phyloP scores from a whole-genome alignment of 2,797 vertebrate genomes.

The Squalus acanthias region DNA sequence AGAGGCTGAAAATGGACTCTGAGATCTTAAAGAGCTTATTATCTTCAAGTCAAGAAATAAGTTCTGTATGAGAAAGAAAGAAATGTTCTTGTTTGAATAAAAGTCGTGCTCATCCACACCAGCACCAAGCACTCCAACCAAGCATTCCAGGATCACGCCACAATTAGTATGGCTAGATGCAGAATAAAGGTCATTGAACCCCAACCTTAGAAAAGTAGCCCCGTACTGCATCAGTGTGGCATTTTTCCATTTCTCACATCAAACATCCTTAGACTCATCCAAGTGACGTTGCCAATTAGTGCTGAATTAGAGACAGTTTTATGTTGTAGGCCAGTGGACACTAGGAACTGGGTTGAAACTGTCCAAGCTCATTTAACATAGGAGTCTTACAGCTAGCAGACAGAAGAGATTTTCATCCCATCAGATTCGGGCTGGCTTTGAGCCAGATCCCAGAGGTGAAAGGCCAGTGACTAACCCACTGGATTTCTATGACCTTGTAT shows the following conservation, averaged over 20 bases:
- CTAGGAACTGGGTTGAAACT: constrained; percentile 8
- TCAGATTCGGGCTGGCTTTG: background rate
- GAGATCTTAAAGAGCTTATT: background rate
- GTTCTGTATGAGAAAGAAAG: background rate
- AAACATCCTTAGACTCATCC: background rate
- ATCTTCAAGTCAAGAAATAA: background rate
- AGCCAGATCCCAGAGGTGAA: constrained; percentile 10
- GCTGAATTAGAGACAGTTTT: constrained; percentile 1
- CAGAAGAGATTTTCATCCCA: background rate
- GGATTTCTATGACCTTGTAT: background rate
- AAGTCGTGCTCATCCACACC: background rate
- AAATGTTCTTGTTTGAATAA: background rate
- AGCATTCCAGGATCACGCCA: background rate
- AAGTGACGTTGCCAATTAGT: background rate
- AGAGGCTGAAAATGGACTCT: background rate
- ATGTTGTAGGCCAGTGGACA: background rate
- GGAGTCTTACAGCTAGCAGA: background rate
- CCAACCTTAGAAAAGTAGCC: background rate
- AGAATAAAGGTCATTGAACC: background rate
- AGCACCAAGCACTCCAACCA: background rate
- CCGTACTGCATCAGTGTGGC: background rate
- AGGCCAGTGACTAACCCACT: background rate
- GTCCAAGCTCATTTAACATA: background rate
- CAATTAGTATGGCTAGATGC: background rate
- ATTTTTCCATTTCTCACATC: background rate